These are phyloP conservation scores for Bufo bufo DNA, from an alignment of 2,113 vertebrate species.

Conservation along the genomic window DNA sequence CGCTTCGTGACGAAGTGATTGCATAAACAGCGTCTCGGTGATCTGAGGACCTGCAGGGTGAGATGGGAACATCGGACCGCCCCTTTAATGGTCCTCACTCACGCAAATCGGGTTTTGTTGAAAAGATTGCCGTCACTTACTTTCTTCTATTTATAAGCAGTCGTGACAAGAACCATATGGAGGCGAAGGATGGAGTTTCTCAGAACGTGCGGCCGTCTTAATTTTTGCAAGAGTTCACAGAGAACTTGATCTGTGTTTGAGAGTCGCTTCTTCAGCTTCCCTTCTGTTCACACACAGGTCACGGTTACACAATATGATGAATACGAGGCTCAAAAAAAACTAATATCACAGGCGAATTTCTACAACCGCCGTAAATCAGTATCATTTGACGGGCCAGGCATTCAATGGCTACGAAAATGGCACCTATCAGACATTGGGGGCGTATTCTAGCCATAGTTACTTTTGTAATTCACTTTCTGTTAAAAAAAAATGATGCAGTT, in stretches of 20 bases:
- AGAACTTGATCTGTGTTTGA: background rate
- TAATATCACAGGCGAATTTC: background rate
- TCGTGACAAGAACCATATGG: constrained; percentile 15
- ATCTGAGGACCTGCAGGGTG: no score
- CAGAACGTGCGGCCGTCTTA: background rate
- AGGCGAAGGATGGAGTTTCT: constrained; percentile 12
- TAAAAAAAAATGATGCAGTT: no score
- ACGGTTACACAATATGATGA: background rate
- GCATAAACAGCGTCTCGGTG: no score
- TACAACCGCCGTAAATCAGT: background rate
- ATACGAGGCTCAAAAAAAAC: background rate
- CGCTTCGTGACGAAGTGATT: no score
- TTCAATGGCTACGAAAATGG: background rate
- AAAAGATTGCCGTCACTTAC: background rate
- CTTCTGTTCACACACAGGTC: background rate
- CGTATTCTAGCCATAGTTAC: no score
- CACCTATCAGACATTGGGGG: no score
- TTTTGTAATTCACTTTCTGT: no score
- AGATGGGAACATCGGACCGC: no score
- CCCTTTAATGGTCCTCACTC: background rate
- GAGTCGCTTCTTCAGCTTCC: background rate
- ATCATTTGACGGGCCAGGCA: background rate
- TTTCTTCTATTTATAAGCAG: background rate
- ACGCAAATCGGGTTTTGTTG: background rate
- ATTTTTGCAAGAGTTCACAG: background rate